phyloP scores from a whole-genome alignment of 30 jellyfish, hydroid and myxozoan species.

The Sanderia malayensis region DNA sequence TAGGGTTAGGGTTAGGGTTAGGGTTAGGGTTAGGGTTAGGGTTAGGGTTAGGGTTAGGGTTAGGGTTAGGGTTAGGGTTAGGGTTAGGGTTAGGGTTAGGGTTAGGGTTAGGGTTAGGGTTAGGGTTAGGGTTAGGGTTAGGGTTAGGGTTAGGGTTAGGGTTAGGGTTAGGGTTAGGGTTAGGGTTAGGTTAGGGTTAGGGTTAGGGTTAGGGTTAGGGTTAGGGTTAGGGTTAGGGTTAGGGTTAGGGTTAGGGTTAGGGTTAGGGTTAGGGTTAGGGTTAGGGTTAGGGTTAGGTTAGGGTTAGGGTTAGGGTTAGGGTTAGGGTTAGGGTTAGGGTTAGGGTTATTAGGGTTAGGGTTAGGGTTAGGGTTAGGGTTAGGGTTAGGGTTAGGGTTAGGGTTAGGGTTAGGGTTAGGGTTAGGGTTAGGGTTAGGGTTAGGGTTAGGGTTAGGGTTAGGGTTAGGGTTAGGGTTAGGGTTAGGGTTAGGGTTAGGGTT shows the following conservation, averaged over 20 bases:
- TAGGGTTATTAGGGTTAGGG: slow-evolving; percentile 27
- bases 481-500: slow-evolving; percentile 20
- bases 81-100: slow-evolving; percentile 17
- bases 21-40: slow-evolving; percentile 13
- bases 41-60: slow-evolving; percentile 12
- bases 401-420: slow-evolving; percentile 33
- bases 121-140: slow-evolving; percentile 45
- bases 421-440: slow-evolving; percentile 36
- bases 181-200: slow-evolving; percentile 26
- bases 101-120: slow-evolving; percentile 37
- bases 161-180: slow-evolving; percentile 8
- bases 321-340: slow-evolving; percentile 11
- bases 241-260: slow-evolving; percentile 2
- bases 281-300: slow-evolving; percentile 23
- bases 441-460: slow-evolving; percentile 29
- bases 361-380: slow-evolving; percentile 26
- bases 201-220: slow-evolving; percentile 20
- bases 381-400: slow-evolving; percentile 14
- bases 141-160: slow-evolving; percentile 6
- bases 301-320: slow-evolving; percentile 29
- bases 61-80: slow-evolving; percentile 3
- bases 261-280: slow-evolving; percentile 27
- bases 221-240: slow-evolving; percentile 1
- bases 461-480: slow-evolving; percentile 20
- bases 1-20: slow-evolving; percentile 13